Evolutionary conservation across 2,113 vertebrate species (phyloP), one percentile per base, ranked within the genome.

Genomic region (Anser brachyrhynchus): DNA sequence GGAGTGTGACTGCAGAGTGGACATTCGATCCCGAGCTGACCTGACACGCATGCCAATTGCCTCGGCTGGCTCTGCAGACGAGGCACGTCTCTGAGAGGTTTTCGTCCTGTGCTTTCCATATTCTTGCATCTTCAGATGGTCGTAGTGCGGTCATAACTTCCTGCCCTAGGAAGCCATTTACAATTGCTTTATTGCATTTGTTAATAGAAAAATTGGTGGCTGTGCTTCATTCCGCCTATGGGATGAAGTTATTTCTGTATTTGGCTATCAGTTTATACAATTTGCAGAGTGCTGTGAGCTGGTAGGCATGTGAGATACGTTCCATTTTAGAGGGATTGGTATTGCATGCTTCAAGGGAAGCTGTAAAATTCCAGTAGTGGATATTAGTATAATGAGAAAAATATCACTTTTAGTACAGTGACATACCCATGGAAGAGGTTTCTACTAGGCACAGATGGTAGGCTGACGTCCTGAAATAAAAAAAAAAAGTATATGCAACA

Each of bases 241-340:
- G 23, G 37, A 57, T 37, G 12, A 59, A 46, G 25, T 44, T 46
- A 25, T 33, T 64, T 43, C 26, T 29, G 3, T 21, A 13, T 41
- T 76, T 41, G 49, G 31, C 21, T 33, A 26, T 20, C 14, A 22
- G 28, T 52, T 43, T 44, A 58, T 73, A 76, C 29, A 41, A 66
- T 46, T 39, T 31, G 26, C 43, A 41, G 21, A 39, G 43, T 16
- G 62, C 67, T 64, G 28, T 11, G 46, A 79, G 55, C 31, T 31
- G 33, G 25, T 33, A 26, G 25, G 19, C 37, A 37, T 0, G 8
- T 3, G 39, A 31, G 55, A 79, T 5, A 0, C 16, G 35, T 25
- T 31, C 62, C 13, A 20, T 46, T 57, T 35, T 26, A 23, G 17
- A 84, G 33, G 28, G 61, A 22, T 21, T 23, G 11, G 35, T 43